A percentile compares a stretch with the other conserved stretches of the same genome.
Conservation (phyloP, 2,797 vertebrate species). For the Etheostoma nigrum region DNA sequence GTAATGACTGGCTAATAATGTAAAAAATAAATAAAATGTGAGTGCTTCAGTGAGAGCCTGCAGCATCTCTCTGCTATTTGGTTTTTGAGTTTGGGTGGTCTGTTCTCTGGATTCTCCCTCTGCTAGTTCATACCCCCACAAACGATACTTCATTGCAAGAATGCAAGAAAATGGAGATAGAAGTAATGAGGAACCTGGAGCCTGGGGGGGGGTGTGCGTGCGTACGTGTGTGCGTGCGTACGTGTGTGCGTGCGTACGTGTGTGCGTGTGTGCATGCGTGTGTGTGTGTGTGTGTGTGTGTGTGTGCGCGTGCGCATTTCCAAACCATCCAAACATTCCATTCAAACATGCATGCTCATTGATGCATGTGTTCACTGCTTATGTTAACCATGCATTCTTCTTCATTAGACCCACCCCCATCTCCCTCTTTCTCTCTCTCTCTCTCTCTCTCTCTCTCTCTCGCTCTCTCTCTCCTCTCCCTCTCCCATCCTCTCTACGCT, state of each 20-base stretch:
- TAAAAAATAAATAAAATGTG: not conserved
- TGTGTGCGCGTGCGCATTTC: not conserved
- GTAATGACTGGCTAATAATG: not conserved
- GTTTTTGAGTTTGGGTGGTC: slow-evolving; percentile 47
- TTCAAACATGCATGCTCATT: slow-evolving; percentile 35
- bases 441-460: not conserved
- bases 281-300: too few species aligned
- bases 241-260: not conserved
- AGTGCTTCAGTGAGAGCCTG: not conserved
- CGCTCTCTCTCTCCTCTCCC: not conserved
- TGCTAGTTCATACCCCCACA: slow-evolving; percentile 40
- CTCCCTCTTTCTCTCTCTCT: not conserved
- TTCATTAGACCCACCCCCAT: slow-evolving; percentile 8
- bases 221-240: not conserved
- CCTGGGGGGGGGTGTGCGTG: slow-evolving; percentile 12
- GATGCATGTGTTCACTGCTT: slow-evolving; percentile 31
- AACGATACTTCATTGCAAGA: slow-evolving; percentile 38
- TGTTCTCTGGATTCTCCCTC: slow-evolving; percentile 31
- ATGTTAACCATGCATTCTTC: slow-evolving; percentile 36
- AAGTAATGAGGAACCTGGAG: slow-evolving; percentile 45
- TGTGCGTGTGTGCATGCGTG: not conserved
- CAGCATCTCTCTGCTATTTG: slow-evolving; percentile 4
- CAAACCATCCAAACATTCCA: slow-evolving; percentile 24
- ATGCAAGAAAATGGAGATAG: slow-evolving; percentile 58
- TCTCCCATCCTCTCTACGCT: slow-evolving; percentile 16